phyloP scores from a whole-genome alignment of 2,797 vertebrate genomes.

The Microhierax caerulescens region DNA sequence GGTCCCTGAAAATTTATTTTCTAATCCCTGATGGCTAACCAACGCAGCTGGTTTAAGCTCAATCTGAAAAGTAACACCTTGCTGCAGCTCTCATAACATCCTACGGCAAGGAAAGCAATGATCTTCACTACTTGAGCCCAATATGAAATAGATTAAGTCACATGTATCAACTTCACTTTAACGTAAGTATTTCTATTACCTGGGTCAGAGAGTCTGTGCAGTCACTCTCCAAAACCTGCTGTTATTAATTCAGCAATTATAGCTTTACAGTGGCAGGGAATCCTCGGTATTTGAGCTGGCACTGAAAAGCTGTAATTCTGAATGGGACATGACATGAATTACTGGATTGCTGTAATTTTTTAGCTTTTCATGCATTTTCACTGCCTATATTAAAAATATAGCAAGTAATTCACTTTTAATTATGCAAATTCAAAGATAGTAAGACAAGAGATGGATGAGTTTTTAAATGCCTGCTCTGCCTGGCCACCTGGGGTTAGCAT shows the following conservation, averaged over 20 bases:
- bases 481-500: not conserved
- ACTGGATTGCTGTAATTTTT: conserved; percentile 50
- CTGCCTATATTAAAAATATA: conserved; percentile 43
- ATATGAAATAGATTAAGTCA: conserved; percentile 9
- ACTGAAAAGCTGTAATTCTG: conserved; percentile 51
- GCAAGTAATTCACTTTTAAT: conserved; percentile 56
- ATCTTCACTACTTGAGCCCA: not conserved
- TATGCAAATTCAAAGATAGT: conserved; percentile 49
- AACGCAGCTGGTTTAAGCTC: not conserved
- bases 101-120: not conserved
- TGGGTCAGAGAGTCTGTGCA: conserved; percentile 32
- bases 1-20: not conserved
- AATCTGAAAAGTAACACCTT: not conserved
- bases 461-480: conserved; percentile 34
- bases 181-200: conserved; percentile 40
- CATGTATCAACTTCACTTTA: conserved; percentile 37
- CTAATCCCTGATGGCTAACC: not conserved
- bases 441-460: conserved; percentile 48
- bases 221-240: not conserved
- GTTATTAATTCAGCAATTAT: conserved; percentile 67
- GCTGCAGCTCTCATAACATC: not conserved
- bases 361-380: conserved; percentile 38
- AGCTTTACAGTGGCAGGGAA: conserved; percentile 36
- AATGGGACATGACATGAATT: conserved; percentile 67
- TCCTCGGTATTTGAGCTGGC: not conserved